A percentile compares a stretch with the other conserved stretches of the same genome.
Conservation (phyloP, 2,113 vertebrate species). For the Capra hircus region DNA sequence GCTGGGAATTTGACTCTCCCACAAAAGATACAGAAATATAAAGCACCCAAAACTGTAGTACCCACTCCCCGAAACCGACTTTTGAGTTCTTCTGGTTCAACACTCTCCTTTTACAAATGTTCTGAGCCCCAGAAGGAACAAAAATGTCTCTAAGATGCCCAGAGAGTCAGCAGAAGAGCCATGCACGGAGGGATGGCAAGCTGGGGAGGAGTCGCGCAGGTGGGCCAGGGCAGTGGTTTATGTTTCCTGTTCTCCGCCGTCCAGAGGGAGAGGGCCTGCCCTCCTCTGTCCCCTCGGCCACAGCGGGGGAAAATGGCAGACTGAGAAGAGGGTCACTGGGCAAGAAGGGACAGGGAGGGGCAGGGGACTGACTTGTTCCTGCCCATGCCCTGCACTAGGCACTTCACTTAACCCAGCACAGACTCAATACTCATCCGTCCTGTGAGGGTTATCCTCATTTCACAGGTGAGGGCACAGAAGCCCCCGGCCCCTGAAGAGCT, state of each 20-base stretch:
- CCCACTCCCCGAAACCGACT: neutral
- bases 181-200: too few relatives aligned
- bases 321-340: neutral
- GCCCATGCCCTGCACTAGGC: neutral
- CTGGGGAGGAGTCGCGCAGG: accelerated
- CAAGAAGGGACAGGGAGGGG: neutral
- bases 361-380: neutral
- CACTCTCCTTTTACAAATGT: neutral
- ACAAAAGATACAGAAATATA: neutral
- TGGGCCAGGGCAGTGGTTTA: accelerated
- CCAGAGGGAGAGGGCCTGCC: neutral
- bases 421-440: neutral
- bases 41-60: neutral
- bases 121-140: neutral
- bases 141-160: neutral
- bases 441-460: neutral
- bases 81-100: neutral
- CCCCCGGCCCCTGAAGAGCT: too few relatives aligned
- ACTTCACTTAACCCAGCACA: neutral
- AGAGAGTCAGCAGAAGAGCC: neutral
- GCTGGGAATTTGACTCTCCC: neutral
- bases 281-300: neutral
- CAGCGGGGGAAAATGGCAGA: neutral
- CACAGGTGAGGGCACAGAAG: neutral
- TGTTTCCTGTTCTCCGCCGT: neutral